phyloP scores from a whole-genome alignment of 1,140 invertebrate genomes.

The Coptotermes formosanus region DNA sequence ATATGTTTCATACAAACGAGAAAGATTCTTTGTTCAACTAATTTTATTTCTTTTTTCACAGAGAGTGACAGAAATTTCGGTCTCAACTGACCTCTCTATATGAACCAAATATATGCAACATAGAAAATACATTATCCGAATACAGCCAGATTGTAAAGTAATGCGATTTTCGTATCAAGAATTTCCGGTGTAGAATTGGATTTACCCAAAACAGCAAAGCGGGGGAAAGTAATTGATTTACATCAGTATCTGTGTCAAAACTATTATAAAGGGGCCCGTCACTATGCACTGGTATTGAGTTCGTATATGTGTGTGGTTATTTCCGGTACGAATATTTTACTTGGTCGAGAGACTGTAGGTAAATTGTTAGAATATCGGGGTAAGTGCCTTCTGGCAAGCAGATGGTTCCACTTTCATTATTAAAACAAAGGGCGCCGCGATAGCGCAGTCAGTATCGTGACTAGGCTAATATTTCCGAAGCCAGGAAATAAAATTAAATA shows the following conservation, averaged over 20 bases:
- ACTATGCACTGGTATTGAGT: background rate
- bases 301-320: background rate
- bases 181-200: background rate
- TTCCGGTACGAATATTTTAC: background rate
- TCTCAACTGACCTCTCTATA: background rate
- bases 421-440: too few relatives aligned
- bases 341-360: background rate
- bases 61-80: background rate
- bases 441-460: too few relatives aligned
- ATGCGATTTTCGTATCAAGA: background rate
- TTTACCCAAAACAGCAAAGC: background rate
- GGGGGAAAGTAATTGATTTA: background rate
- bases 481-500: too few relatives aligned
- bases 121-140: background rate
- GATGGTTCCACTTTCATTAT: too few relatives aligned
- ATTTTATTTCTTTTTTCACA: background rate
- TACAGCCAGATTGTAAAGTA: background rate
- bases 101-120: background rate
- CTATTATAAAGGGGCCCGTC: background rate
- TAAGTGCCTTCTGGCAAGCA: too few relatives aligned
- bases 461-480: too few relatives aligned
- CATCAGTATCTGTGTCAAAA: background rate
- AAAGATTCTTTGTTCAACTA: too few relatives aligned
- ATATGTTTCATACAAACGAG: too few relatives aligned
- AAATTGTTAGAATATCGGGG: background rate